These are phyloP conservation scores for Mythimna lalbum DNA, from an alignment of 2,888 invertebrate species.

Conservation along the genomic window DNA sequence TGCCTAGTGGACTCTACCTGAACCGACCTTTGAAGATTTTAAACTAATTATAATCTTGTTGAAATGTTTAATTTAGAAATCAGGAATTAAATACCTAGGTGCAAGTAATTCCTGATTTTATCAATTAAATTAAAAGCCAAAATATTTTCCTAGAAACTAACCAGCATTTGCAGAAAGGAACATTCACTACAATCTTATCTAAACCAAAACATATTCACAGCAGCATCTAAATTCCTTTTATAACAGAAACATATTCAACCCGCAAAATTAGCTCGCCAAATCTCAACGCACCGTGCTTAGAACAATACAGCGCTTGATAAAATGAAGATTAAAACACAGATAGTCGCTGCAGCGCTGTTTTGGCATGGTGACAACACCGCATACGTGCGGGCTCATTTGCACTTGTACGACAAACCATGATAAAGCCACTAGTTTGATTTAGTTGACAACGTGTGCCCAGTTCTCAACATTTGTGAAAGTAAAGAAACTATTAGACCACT, in stretches of 20 bases:
- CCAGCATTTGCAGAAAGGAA: neutral
- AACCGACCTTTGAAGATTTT: too few relatives aligned
- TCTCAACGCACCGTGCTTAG: slow-evolving; percentile 30
- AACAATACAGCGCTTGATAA: slow-evolving; percentile 49
- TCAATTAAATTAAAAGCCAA: neutral
- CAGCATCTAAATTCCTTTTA: slow-evolving; percentile 3
- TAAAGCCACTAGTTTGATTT: slow-evolving; percentile 50
- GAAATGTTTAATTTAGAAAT: too few relatives aligned
- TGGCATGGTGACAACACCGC: slow-evolving; percentile 54
- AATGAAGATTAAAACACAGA: slow-evolving; percentile 48
- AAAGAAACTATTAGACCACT: too few relatives aligned
- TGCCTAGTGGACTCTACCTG: too few relatives aligned
- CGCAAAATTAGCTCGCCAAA: slow-evolving; percentile 28
- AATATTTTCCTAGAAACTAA: neutral
- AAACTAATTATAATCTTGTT: too few relatives aligned
- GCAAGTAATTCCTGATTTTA: neutral
- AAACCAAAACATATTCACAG: neutral
- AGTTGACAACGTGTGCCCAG: slow-evolving; percentile 8
- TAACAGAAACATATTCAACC: slow-evolving; percentile 22
- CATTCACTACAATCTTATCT: slow-evolving; percentile 7
- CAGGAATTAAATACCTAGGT: too few relatives aligned
- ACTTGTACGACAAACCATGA: slow-evolving; percentile 47
- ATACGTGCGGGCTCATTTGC: slow-evolving; percentile 37
- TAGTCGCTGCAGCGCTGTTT: slow-evolving; percentile 47
- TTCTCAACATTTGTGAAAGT: neutral